Evolutionary conservation across 2,113 vertebrate genomes (phyloP).

Genomic region (Sisor rabdophorus): DNA sequence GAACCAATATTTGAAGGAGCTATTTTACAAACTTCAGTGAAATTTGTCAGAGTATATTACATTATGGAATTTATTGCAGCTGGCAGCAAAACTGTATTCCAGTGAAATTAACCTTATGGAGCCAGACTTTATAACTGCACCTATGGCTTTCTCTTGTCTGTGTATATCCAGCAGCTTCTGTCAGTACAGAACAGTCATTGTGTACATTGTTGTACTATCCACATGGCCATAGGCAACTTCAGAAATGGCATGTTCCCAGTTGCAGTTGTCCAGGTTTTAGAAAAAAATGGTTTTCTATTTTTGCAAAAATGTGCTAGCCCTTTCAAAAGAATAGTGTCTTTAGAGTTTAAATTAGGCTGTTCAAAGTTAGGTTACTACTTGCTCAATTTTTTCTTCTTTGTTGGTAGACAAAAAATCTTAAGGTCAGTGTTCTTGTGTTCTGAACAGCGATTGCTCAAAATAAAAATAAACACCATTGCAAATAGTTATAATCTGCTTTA

Average conservation of each 20-base stretch:
- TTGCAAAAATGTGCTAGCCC: neutral
- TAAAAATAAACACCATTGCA: no score
- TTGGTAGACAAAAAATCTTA: no score
- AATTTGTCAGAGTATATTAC: no score
- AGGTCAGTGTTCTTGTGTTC: no score
- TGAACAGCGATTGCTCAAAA: no score
- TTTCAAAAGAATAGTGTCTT: neutral
- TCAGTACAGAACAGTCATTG: neutral
- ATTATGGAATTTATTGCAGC: no score
- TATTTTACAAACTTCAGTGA: neutral
- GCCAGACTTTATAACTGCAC: neutral
- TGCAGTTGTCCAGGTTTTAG: neutral
- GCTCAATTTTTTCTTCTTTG: no score
- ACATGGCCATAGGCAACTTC: neutral
- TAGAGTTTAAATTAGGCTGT: neutral
- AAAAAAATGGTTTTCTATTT: neutral
- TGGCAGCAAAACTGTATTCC: constrained; percentile 1
- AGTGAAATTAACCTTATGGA: neutral
- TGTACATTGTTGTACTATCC: neutral
- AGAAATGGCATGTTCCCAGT: neutral
- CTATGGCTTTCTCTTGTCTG: constrained; percentile 8
- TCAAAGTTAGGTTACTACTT: no score
- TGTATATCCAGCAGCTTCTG: neutral
- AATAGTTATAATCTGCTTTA: no score
- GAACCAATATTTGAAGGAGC: neutral